Base-by-base conservation (phyloP, 2,888 invertebrate genomes). In the Tinea pellionella region DNA sequence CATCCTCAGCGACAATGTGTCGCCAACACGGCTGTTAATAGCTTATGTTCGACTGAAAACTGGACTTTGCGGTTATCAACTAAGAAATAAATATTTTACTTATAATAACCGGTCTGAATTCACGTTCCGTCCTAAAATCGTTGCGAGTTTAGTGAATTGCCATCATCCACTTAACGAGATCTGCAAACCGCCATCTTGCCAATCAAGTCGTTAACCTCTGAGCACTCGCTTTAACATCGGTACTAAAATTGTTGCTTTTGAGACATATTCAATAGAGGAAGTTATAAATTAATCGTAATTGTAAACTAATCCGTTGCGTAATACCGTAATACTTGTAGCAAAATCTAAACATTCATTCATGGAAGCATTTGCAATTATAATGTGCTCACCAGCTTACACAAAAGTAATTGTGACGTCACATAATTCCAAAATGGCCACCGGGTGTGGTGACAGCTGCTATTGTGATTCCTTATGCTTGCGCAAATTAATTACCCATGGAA, bases 111-210 rank as follows among this genome's bases (percentile, higher is more conserved):
- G 47, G 47, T 47, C 47, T 15, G 13, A 53, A 53, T 24, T 53
- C 53, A 19, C 9, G 53, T 53, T 53, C 24, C 15, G 12, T 53
- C 19, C 19, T 18, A 53, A 59, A 59, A 59, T 59, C 43, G 16
- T 43, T 24, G n/a, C n/a, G 43, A 47, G 30, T 47, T 59, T 59
- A 47, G 59, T 67, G 67, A 60, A 47, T 74, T 68, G 75, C 75
- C 78, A 83, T 84, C 80, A 82, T 80, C 76, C 81, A 83, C 79
- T 84, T 84, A 83, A 73, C 80, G 80, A 80, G 73, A 78, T 78
- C 70, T n/a, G 75, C n/a, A 66, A 74, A 75, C 75, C 78, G 81
- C 77, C 80, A 78, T 80, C 78, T 77, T 80, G 70, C 70, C 78
- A 80, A 84, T 83, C 80, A 81, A 77, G 77, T 82, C 75, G 79